A percentile compares a stretch with the other conserved stretches of the same genome.
phyloP scores from a whole-genome alignment of 2,888 invertebrate species.

The Tethea ocularis region DNA sequence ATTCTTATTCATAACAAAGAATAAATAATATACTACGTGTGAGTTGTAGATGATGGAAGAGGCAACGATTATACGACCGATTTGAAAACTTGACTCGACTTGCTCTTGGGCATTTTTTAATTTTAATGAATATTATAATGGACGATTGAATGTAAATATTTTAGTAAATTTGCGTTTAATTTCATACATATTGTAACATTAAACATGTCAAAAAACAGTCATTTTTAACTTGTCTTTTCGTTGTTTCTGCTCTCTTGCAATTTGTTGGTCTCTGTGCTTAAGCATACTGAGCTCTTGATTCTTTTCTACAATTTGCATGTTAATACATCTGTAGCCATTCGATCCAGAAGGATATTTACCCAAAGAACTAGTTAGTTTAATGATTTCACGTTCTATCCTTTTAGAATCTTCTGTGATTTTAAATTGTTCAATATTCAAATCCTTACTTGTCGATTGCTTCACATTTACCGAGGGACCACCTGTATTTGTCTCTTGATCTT shows the following conservation, averaged over 20 bases:
- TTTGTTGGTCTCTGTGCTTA: constrained; percentile 84
- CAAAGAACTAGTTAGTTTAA: constrained; percentile 86
- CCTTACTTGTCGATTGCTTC: constrained; percentile 84
- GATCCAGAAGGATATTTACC: constrained; percentile 85
- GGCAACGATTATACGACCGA: too few relatives aligned
- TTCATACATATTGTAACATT: not conserved
- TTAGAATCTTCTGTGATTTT: constrained; percentile 89
- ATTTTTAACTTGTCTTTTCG: constrained; percentile 90
- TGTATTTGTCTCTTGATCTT: constrained; percentile 34
- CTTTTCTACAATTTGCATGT: constrained; percentile 84
- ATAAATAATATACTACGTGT: too few relatives aligned
- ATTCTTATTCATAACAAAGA: too few relatives aligned
- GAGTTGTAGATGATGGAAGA: too few relatives aligned
- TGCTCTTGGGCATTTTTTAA: too few relatives aligned
- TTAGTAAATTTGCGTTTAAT: not conserved
- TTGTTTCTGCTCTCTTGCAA: constrained; percentile 87
- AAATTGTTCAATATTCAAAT: constrained; percentile 89
- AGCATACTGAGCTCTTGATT: constrained; percentile 85
- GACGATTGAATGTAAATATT: not conserved
- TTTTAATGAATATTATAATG: too few relatives aligned
- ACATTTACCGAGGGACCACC: constrained; percentile 51
- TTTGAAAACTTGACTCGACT: too few relatives aligned
- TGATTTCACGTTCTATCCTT: constrained; percentile 86
- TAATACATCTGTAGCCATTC: constrained; percentile 84
- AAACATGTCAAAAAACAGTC: constrained; percentile 86